These are phyloP conservation scores for Rhingia rostrata DNA, from an alignment of 2,888 invertebrate species.

Conservation along the genomic window DNA sequence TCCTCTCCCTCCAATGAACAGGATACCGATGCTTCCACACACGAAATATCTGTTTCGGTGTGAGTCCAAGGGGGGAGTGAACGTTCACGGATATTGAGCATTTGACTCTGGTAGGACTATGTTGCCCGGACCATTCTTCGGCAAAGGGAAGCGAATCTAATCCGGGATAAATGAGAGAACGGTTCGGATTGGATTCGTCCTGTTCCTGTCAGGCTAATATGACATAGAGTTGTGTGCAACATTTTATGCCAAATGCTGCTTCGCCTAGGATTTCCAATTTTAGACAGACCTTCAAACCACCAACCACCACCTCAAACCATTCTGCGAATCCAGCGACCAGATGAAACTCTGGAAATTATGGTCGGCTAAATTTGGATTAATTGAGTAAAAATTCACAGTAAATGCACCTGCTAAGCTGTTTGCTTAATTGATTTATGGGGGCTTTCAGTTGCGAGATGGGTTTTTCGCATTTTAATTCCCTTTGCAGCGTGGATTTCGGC, in stretches of 20 bases:
- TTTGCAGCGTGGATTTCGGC: background rate
- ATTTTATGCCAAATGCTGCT: conserved; percentile 55
- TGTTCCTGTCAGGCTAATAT: conserved; percentile 75
- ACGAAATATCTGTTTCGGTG: conserved; percentile 10
- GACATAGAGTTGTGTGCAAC: conserved; percentile 75
- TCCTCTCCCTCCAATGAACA: background rate
- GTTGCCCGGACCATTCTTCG: conserved; percentile 14
- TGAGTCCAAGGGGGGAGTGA: conserved; percentile 24
- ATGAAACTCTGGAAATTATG: conserved; percentile 73
- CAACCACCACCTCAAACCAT: background rate
- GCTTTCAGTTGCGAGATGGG: conserved; percentile 65
- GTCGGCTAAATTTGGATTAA: conserved; percentile 76
- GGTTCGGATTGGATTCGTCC: conserved; percentile 72
- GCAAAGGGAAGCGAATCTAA: conserved; percentile 72
- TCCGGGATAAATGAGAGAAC: conserved; percentile 76
- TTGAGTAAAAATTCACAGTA: conserved; percentile 77
- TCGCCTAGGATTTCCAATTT: conserved; percentile 33
- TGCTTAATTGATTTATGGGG: conserved; percentile 81
- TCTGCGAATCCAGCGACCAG: conserved; percentile 15
- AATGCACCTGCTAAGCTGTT: conserved; percentile 77
- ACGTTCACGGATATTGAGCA: conserved; percentile 71
- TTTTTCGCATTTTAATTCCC: conserved; percentile 65
- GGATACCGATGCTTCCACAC: conserved; percentile 21
- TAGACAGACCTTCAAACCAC: background rate
- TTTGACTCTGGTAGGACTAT: conserved; percentile 44